A percentile compares a stretch with the other conserved stretches of the same genome.
Evolutionary conservation across 2,797 vertebrate species (phyloP).

Genomic region (Orientallactaga sibirica): DNA sequence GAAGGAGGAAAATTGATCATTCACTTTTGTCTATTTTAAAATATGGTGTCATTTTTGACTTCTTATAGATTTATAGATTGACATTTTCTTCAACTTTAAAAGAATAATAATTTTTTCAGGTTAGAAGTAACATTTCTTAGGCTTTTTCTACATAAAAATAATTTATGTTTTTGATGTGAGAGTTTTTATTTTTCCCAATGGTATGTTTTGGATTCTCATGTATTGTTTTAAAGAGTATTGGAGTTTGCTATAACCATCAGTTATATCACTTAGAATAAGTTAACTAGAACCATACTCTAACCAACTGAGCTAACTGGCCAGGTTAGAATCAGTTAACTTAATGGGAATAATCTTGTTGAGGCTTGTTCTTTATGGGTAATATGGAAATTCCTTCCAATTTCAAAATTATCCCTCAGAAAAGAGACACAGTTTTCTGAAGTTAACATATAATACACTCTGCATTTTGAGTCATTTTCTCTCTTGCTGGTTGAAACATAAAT

Average conservation of each 20-base stretch:
- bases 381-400: neutral
- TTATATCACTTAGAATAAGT: neutral
- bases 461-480: neutral
- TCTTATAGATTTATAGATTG: neutral
- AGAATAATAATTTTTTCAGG: neutral
- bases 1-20: neutral
- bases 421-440: neutral
- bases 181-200: neutral
- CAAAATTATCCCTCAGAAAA: neutral
- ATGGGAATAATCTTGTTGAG: neutral
- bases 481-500: neutral
- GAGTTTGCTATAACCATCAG: neutral
- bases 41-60: neutral
- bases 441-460: too few relatives aligned
- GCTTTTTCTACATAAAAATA: neutral
- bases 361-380: neutral
- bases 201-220: too few relatives aligned
- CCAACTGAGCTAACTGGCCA: too few relatives aligned
- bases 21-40: neutral
- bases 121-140: neutral
- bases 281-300: neutral
- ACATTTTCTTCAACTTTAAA: neutral
- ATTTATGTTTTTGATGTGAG: neutral
- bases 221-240: neutral
- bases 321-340: neutral